Conservation (phyloP, 2,113 vertebrate genomes). For the Psammodynastes pulverulentus region DNA sequence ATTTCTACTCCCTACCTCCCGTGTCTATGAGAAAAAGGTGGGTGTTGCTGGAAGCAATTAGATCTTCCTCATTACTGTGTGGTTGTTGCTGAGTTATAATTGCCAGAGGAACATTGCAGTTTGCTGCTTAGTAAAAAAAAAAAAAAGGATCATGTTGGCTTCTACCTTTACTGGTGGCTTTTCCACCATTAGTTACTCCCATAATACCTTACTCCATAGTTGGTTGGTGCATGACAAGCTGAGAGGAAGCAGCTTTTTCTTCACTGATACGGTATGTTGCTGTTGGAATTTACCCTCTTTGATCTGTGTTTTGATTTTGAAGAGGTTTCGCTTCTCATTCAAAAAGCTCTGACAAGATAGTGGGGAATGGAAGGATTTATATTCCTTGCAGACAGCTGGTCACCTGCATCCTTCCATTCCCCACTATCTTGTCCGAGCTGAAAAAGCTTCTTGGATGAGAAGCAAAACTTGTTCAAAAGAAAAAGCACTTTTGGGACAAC, state of each 20-base stretch:
- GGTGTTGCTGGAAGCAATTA: not conserved
- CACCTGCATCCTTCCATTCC: too few species aligned
- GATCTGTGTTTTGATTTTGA: not conserved
- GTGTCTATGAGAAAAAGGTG: not conserved
- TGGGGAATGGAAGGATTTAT: too few species aligned
- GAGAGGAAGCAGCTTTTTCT: not conserved
- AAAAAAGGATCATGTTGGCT: not conserved
- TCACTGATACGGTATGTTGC: not conserved
- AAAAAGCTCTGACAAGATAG: too few species aligned
- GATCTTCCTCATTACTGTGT: not conserved
- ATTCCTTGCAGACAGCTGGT: too few species aligned
- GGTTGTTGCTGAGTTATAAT: not conserved
- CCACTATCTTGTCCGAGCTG: too few species aligned
- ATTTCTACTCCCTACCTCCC: not conserved
- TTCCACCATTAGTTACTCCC: not conserved
- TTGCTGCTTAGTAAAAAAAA: not conserved
- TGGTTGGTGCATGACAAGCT: not conserved
- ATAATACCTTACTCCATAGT: not conserved
- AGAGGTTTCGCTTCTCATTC: too few species aligned
- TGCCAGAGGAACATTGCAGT: not conserved
- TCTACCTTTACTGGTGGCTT: not conserved
- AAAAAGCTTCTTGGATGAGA: too few species aligned
- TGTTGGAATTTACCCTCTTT: not conserved
- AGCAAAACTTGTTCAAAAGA: too few species aligned
- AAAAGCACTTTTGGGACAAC: too few species aligned